A percentile compares a stretch with the other conserved stretches of the same genome.
Evolutionary conservation across 2,113 vertebrate species (phyloP).

Genomic region (Oryctolagus cuniculus): mOryCun1.1 NC_091442.1:58728501-58729000

Average conservation of each 20-base stretch:
- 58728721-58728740: not conserved
- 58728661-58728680: not conserved
- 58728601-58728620: too few species aligned
- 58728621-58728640: not conserved
- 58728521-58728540: too few species aligned
- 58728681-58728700: not conserved
- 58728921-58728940: conserved; percentile 53
- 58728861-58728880: conserved; percentile 96
- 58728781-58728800: conserved; percentile 40
- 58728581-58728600: too few species aligned
- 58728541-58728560: too few species aligned
- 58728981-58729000: conserved; percentile 52
- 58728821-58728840: conserved; percentile 70
- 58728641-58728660: not conserved
- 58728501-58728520: too few species aligned
- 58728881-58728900: conserved; percentile 94
- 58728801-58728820: conserved; percentile 57
- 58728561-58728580: too few species aligned
- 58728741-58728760: not conserved
- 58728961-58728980: not conserved
- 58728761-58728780: conserved; percentile 36
- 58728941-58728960: conserved; percentile 55
- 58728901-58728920: conserved; percentile 93
- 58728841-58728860: conserved; percentile 85
- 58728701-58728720: not conserved